phyloP scores from a whole-genome alignment of 1,140 invertebrate genomes.

The Acromyrmex charruanus region DNA sequence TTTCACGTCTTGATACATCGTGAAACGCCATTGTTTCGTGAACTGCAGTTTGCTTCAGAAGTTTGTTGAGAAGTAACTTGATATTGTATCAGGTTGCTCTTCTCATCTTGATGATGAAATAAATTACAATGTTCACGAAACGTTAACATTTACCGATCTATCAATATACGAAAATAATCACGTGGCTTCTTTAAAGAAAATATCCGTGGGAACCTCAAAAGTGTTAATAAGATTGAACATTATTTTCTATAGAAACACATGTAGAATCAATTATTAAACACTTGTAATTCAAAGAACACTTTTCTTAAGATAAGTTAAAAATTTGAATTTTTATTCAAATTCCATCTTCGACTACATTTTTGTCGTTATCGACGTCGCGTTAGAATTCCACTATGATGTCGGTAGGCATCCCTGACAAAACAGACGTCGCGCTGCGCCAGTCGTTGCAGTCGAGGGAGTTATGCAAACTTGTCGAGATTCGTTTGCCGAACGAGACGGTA shows the following conservation, averaged over 20 bases:
- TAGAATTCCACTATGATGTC: constrained; percentile 25
- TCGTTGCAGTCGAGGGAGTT: constrained; percentile 52
- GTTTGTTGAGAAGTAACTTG: no score
- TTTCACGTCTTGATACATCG: no score
- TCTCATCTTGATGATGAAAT: no score
- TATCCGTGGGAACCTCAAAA: no score
- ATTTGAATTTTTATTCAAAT: constrained; percentile 8
- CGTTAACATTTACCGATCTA: no score
- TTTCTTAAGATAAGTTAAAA: not conserved
- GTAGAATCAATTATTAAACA: not conserved
- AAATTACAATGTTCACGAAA: no score
- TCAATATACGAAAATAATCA: no score
- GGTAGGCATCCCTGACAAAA: constrained; percentile 48
- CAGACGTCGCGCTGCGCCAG: constrained; percentile 51
- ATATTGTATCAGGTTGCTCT: no score
- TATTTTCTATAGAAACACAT: not conserved
- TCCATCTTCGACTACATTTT: constrained; percentile 18
- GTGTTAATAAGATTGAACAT: not conserved
- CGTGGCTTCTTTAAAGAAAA: no score
- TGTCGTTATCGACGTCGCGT: constrained; percentile 26
- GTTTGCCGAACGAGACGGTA: constrained; percentile 56
- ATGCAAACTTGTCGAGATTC: constrained; percentile 69
- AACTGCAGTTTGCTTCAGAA: no score
- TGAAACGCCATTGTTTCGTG: no score
- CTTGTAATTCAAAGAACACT: not conserved